Evolutionary conservation across 2,888 invertebrate species (phyloP).

Genomic region (Drosophila fungiperda): DNA sequence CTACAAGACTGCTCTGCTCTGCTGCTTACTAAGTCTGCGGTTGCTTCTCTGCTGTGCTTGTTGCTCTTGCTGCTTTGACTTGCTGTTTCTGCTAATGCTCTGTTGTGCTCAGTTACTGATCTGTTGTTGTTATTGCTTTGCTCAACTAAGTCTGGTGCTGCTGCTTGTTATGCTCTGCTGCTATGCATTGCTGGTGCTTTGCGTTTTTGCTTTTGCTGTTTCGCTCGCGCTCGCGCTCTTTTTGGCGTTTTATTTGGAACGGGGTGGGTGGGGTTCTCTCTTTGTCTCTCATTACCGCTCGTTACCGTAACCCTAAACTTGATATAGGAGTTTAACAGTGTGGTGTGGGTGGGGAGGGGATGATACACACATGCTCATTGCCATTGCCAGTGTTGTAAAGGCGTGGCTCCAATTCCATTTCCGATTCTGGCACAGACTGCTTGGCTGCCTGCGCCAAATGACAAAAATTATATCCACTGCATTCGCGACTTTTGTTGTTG

Average conservation of each 20-base stretch:
- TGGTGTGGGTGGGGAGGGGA: constrained; percentile 1
- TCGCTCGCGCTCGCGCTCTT: constrained; percentile 61
- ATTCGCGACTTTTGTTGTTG: not conserved
- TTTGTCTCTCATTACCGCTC: constrained; percentile 58
- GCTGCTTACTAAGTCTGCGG: not conserved
- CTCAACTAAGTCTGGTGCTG: constrained; percentile 1
- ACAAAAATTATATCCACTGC: constrained; percentile 48
- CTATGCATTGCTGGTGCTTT: not conserved
- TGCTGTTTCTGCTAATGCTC: not conserved
- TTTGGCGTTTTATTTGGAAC: constrained; percentile 23
- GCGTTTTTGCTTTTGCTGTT: constrained; percentile 42
- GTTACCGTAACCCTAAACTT: constrained; percentile 67
- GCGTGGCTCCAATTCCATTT: constrained; percentile 63
- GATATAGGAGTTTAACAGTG: constrained; percentile 3
- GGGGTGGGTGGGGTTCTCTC: constrained; percentile 9
- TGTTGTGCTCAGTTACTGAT: not conserved
- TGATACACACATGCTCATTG: constrained; percentile 28
- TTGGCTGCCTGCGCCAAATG: constrained; percentile 23
- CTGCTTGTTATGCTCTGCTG: constrained; percentile 4
- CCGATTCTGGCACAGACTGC: constrained; percentile 39
- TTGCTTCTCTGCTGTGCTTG: not conserved
- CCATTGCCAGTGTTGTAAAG: constrained; percentile 48
- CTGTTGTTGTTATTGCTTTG: not conserved
- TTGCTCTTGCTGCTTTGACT: not conserved
- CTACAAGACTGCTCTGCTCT: not conserved